phyloP scores from a whole-genome alignment of 2,888 invertebrate species.

The Lasioglossum oenotherae region DNA sequence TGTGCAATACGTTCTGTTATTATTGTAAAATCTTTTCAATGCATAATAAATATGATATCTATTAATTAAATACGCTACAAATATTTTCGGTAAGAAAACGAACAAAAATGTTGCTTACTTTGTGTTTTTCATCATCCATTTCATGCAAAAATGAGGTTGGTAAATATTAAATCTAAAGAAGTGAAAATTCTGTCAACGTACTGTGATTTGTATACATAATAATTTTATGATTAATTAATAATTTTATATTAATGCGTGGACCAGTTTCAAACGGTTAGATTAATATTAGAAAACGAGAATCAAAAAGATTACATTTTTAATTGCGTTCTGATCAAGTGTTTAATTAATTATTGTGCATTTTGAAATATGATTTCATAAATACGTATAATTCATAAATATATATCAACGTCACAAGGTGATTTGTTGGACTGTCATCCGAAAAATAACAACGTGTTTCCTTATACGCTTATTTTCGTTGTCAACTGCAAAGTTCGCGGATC shows the following conservation, averaged over 20 bases:
- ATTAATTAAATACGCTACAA: neutral
- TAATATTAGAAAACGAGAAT: neutral
- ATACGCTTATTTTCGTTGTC: neutral
- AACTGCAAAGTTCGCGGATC: neutral
- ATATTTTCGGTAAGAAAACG: neutral
- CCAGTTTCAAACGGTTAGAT: neutral
- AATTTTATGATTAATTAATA: neutral
- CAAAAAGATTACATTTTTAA: neutral
- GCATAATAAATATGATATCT: neutral
- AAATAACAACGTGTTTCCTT: neutral
- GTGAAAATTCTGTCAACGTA: neutral
- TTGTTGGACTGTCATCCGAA: neutral
- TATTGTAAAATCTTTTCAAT: neutral
- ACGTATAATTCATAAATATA: neutral
- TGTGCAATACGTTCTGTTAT: neutral
- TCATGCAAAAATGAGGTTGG: neutral
- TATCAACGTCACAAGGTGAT: neutral
- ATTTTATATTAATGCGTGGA: neutral
- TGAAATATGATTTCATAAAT: neutral
- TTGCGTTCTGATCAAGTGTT: neutral
- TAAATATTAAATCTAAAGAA: neutral
- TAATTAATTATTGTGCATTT: neutral
- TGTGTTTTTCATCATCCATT: neutral
- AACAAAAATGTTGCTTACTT: neutral
- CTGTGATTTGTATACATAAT: neutral